Base-by-base conservation (phyloP, 2,797 vertebrate genomes). In the Myripristis murdjan region DNA sequence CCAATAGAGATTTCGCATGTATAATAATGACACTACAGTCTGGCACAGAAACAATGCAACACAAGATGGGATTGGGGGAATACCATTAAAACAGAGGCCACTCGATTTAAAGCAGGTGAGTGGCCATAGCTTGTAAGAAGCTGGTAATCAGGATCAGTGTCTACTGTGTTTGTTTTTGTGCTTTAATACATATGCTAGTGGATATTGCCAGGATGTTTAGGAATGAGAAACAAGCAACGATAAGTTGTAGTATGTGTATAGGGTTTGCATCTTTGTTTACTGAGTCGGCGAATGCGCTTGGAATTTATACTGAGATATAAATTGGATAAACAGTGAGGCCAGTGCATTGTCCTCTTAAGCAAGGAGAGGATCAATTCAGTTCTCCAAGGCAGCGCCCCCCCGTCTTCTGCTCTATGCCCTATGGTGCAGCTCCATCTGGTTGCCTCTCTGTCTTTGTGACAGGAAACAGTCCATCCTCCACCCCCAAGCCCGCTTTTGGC, bases 81-180 rank as follows among this genome's bases (percentile, higher is more conserved):
- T 51, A 77, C 63, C 83, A 75, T 79, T 90, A 88, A 57, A 81
- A 70, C 14, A 85, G 23, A 22, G 76, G 1, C 81, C 59, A 54
- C 63, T 60, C 91, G 90, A 93, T 91, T 89, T 90, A 91, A 87
- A 76, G 88, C 84, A 89, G 89, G 87, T 88, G 89, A 90, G 81
- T 49, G 75, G 79, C 83, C 37, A 63, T 51, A 67, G 75, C 87
- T 86, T 87, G 90, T 90, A n/a, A n/a, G n/a, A 87, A 78, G 83
- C 84, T 77, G 86, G 86, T 86, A 84, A 90, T 87, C 87, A 82
- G 81, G 77, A 75, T 72, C 1, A 70, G 74, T 71, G 79, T 80
- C 74, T 88, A 65, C 82, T 39, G 41, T 88, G 85, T 90, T 87
- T 91, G 88, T 77, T 69, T 85, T 75, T 81, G 61, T 66, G 35